These are phyloP conservation scores for Macquaria australasica DNA, from an alignment of 2,113 vertebrate genomes.

Conservation along the genomic window DNA sequence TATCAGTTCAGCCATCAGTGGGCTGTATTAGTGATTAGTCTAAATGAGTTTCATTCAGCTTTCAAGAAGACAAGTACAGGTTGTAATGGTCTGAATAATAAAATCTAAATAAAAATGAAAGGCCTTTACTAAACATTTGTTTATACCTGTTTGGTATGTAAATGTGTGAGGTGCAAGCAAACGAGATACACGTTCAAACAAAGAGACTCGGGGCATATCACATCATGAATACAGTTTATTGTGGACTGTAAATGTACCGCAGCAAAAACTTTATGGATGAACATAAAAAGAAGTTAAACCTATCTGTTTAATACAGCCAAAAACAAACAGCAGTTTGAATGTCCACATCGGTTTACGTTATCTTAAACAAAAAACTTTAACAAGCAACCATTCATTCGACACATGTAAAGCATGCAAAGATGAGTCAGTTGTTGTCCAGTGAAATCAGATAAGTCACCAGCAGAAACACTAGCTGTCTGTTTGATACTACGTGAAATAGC, in stretches of 20 bases:
- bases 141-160: neutral
- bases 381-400: neutral
- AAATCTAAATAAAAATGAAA: neutral
- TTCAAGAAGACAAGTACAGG: neutral
- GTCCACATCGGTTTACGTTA: neutral
- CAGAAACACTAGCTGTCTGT: slow-evolving; percentile 18
- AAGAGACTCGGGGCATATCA: neutral
- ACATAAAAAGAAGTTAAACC: neutral
- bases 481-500: slow-evolving; percentile 7
- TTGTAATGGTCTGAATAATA: neutral
- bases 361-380: neutral
- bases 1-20: neutral
- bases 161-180: neutral
- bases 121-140: neutral
- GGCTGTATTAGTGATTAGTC: neutral
- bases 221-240: slow-evolving; percentile 65
- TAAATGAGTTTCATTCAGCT: neutral
- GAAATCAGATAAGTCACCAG: slow-evolving; percentile 8
- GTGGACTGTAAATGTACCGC: slow-evolving; percentile 34
- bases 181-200: neutral
- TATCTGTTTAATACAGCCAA: neutral
- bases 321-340: neutral
- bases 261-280: neutral
- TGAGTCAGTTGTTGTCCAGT: neutral
- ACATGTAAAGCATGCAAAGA: slow-evolving; percentile 31